phyloP scores from a whole-genome alignment of 2,888 invertebrate species.

The Tenthredo distinguenda region DNA sequence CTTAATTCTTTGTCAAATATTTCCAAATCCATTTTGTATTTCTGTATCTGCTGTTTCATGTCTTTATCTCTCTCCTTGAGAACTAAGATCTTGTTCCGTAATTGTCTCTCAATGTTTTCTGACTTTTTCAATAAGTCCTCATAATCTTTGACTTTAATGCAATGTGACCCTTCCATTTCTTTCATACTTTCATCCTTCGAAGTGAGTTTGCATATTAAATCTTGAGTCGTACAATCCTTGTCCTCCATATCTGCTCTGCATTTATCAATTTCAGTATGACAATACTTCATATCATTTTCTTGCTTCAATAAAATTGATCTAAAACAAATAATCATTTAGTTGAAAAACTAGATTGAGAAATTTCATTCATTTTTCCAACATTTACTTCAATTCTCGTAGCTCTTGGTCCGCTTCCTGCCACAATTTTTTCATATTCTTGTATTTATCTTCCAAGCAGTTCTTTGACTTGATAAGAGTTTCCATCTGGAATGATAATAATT shows the following conservation, averaged over 20 bases:
- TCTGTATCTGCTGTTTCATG: slow-evolving; percentile 65
- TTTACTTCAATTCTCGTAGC: slow-evolving; percentile 64
- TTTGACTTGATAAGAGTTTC: slow-evolving; percentile 62
- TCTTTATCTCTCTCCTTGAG: slow-evolving; percentile 57
- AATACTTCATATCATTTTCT: slow-evolving; percentile 42
- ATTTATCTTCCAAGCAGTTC: slow-evolving; percentile 63
- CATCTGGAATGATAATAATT: slow-evolving; percentile 60
- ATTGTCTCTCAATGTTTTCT: slow-evolving; percentile 36
- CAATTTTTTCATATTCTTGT: slow-evolving; percentile 58
- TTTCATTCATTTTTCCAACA: not conserved
- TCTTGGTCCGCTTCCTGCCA: slow-evolving; percentile 63
- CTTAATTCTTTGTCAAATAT: slow-evolving; percentile 67
- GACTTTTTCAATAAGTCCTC: slow-evolving; percentile 30
- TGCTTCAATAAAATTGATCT: slow-evolving; percentile 8
- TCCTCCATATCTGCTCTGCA: slow-evolving; percentile 5
- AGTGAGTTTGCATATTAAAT: slow-evolving; percentile 24
- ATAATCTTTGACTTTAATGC: slow-evolving; percentile 21
- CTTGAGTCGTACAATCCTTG: slow-evolving; percentile 13
- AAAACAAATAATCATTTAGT: not conserved
- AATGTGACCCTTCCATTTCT: slow-evolving; percentile 4
- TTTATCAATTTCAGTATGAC: slow-evolving; percentile 46
- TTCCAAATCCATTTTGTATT: slow-evolving; percentile 66
- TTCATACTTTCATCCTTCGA: slow-evolving; percentile 5
- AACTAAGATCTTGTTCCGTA: slow-evolving; percentile 34
- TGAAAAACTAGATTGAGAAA: not conserved